Percentiles rank a stretch among this genome's conserved stretches.
Conservation (phyloP, 2,888 invertebrate genomes). For the Odontocolon sp. region DNA sequence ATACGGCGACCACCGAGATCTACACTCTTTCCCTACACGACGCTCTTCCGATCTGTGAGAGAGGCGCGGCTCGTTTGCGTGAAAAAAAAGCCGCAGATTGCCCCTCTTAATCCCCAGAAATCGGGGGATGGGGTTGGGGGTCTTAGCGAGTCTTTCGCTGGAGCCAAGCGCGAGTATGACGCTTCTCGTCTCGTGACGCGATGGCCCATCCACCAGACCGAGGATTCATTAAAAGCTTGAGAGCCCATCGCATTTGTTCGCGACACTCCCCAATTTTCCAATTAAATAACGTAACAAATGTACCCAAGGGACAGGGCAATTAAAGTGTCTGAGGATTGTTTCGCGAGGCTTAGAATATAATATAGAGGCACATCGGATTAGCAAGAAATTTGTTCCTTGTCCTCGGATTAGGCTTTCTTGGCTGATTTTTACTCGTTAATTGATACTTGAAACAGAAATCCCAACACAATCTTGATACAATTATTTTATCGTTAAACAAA, state of each 20-base stretch:
- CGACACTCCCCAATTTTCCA: constrained; percentile 70
- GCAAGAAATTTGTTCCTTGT: constrained; percentile 29
- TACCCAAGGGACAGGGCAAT: constrained; percentile 61
- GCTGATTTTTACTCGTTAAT: constrained; percentile 43
- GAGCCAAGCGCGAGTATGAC: constrained; percentile 67
- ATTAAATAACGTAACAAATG: constrained; percentile 76
- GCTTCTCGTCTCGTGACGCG: constrained; percentile 71
- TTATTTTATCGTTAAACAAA: no score
- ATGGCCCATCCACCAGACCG: constrained; percentile 58
- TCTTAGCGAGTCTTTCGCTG: constrained; percentile 35
- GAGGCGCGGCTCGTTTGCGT: constrained; percentile 70
- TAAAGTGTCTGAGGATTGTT: constrained; percentile 57
- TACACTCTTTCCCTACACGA: no score
- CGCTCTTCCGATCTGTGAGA: constrained; percentile 78
- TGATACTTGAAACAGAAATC: constrained; percentile 1
- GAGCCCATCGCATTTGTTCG: constrained; percentile 71
- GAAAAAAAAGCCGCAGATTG: constrained; percentile 76
- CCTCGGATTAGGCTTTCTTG: constrained; percentile 10
- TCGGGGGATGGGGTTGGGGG: constrained; percentile 39
- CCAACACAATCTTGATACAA: no score
- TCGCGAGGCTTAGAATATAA: constrained; percentile 26
- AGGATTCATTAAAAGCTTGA: constrained; percentile 76
- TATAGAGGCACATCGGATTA: constrained; percentile 26
- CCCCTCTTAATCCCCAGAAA: constrained; percentile 73
- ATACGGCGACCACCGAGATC: no score